Conservation (phyloP, 2,888 invertebrate genomes). For the Limenitis arthemis region DNA sequence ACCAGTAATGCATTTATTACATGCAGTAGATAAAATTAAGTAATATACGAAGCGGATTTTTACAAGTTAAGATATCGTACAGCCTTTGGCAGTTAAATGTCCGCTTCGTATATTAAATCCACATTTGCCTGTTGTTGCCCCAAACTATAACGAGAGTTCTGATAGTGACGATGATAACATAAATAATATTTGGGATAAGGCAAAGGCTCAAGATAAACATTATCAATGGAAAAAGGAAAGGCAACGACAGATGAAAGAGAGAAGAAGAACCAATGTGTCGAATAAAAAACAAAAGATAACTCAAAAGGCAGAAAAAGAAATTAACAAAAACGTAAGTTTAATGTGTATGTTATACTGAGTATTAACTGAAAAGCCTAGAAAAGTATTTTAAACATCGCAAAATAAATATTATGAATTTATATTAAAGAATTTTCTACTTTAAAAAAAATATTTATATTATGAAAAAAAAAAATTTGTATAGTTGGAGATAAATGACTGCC, state of each 20-base stretch:
- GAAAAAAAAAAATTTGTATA: no score
- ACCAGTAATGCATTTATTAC: conserved; percentile 79
- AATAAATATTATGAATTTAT: no score
- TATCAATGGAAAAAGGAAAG: conserved; percentile 53
- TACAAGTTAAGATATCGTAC: conserved; percentile 75
- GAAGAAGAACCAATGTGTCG: conserved; percentile 41
- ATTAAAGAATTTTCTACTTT: no score
- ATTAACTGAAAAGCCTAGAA: no score
- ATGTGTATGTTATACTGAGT: no score
- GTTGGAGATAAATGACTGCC: conserved; percentile 78
- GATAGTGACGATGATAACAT: conserved; percentile 56
- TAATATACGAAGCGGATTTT: conserved; percentile 71
- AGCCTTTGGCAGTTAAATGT: conserved; percentile 72
- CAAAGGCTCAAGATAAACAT: conserved; percentile 64
- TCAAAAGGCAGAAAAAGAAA: conserved; percentile 56
- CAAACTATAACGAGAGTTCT: conserved; percentile 39
- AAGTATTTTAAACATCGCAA: no score
- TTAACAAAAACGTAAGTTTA: conserved; percentile 69
- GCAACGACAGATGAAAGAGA: conserved; percentile 51
- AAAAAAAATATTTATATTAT: no score
- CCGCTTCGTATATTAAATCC: conserved; percentile 64
- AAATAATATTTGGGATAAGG: conserved; percentile 57
- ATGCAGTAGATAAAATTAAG: conserved; percentile 79
- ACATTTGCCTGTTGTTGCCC: conserved; percentile 38
- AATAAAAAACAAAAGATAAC: conserved; percentile 43